Conservation (phyloP, 2,113 vertebrate species). For the Progne subis region DNA sequence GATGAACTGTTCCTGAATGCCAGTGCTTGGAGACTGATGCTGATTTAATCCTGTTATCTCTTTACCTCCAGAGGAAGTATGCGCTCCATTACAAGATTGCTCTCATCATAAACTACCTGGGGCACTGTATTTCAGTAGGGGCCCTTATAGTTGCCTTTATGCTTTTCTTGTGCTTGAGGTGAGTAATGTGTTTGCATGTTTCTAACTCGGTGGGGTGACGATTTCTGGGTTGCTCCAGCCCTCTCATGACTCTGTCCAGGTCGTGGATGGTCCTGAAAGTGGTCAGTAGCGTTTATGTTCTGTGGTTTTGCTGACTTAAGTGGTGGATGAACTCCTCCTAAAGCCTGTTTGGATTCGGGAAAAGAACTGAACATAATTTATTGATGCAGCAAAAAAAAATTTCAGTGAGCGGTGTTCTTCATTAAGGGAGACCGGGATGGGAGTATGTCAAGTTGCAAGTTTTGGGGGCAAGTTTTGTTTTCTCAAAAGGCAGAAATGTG, state of each 20-base stretch:
- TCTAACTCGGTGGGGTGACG: neutral
- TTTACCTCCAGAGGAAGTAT: slow-evolving; percentile 86
- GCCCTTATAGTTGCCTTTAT: slow-evolving; percentile 93
- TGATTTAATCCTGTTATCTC: slow-evolving; percentile 67
- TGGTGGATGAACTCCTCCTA: neutral
- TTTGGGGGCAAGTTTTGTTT: neutral
- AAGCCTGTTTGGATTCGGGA: neutral
- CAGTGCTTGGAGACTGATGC: slow-evolving; percentile 9
- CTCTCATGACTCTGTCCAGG: neutral
- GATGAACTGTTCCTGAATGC: slow-evolving; percentile 40
- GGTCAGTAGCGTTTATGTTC: neutral
- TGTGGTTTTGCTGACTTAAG: neutral
- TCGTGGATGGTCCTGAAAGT: neutral
- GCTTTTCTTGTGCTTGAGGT: slow-evolving; percentile 96
- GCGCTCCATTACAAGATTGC: slow-evolving; percentile 92
- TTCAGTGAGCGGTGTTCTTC: neutral
- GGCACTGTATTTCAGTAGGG: slow-evolving; percentile 93
- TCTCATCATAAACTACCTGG: slow-evolving; percentile 96
- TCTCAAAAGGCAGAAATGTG: neutral
- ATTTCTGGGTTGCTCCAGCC: neutral
- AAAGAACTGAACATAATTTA: neutral
- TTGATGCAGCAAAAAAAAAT: neutral
- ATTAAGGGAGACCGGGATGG: neutral
- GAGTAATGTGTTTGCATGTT: slow-evolving; percentile 70
- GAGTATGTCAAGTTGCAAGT: neutral